Percentiles rank a stretch among this genome's conserved stretches.
These are phyloP conservation scores for Todiramphus chloris DNA, from an alignment of 2,113 vertebrate genomes.

Conservation along the genomic window DNA sequence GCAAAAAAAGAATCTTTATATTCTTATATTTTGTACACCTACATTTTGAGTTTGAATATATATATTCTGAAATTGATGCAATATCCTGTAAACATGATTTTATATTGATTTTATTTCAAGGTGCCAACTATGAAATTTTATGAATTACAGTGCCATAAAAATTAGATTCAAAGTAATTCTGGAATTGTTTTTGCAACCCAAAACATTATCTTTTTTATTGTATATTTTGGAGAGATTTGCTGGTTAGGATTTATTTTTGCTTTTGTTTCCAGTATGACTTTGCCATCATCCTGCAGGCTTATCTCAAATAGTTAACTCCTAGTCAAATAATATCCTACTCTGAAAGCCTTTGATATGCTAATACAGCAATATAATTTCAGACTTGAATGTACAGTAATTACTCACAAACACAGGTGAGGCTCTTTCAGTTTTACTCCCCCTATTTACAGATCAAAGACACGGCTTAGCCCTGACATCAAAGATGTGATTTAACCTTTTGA, in stretches of 20 bases:
- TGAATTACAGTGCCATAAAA: not conserved
- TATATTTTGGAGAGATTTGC: not conserved
- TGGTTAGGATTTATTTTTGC: not conserved
- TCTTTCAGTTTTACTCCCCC: conserved; percentile 26
- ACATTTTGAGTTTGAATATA: not conserved
- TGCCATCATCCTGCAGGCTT: not conserved
- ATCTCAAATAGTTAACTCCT: conserved; percentile 10
- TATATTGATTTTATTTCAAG: not conserved
- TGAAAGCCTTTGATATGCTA: conserved; percentile 57
- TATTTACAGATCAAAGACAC: conserved; percentile 52
- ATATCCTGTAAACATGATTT: not conserved
- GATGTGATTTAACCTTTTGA: conserved; percentile 21
- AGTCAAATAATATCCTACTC: not conserved
- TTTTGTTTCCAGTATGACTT: not conserved
- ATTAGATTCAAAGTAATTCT: not conserved
- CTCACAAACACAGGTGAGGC: conserved; percentile 1
- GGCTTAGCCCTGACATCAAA: conserved; percentile 33
- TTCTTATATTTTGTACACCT: not conserved
- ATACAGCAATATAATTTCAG: conserved; percentile 19
- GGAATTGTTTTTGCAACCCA: not conserved
- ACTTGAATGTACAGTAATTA: conserved; percentile 31
- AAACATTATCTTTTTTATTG: not conserved
- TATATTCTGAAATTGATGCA: not conserved
- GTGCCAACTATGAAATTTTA: not conserved
- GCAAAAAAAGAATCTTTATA: not conserved